Evolutionary conservation across 2,797 vertebrate genomes (phyloP), one percentile per base, ranked within the genome.

Genomic region (Yasuhikotakia modesta): DNA sequence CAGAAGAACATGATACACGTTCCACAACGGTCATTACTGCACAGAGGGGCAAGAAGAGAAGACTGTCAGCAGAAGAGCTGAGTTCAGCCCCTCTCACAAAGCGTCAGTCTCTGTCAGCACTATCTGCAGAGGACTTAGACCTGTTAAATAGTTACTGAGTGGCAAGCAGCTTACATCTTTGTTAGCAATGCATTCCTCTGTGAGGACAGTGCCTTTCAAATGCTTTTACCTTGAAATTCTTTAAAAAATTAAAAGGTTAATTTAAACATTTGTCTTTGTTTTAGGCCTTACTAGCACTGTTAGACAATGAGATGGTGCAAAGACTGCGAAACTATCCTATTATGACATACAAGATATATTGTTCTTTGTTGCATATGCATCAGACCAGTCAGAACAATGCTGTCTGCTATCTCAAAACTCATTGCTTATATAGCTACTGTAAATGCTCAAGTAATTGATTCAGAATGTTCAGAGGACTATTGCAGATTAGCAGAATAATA

Each of bases 61-160:
- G 79, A 74, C 87, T 77, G 22, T 48, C 64, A n/a, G 21, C 1
- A n/a, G 60, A 58, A 43, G 69, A 83, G 53, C 46, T 48, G 57
- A 78, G 58, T 45, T 27, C 21, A 70, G 21, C 32, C 71, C 91
- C 90, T 43, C 85, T 90, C 10, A 81, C 90, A 30, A 96, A 96
- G 83, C 91, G 93, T 71, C 90, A 87, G 22, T 89, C 90, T 11
- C 81, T 91, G 16, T 87, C 91, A 0, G 21, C 77, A 83, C 87
- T 98, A 24, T 90, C 92, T 27, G 82, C 88, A 60, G 94, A 95
- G 79, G 97, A 99, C 87, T 89, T 95, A 83, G 93, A 96, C 83
- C 88, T 99, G 86, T 86, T 99, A 85, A 95, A 96, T 87, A 94
- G 91, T 84, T 99, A 98, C 82, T 98, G 90, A 96, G n/a, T 46